These are phyloP conservation scores for Chelidonichthys spinosus DNA, from an alignment of 2,797 vertebrate genomes.

Conservation along the genomic window DNA sequence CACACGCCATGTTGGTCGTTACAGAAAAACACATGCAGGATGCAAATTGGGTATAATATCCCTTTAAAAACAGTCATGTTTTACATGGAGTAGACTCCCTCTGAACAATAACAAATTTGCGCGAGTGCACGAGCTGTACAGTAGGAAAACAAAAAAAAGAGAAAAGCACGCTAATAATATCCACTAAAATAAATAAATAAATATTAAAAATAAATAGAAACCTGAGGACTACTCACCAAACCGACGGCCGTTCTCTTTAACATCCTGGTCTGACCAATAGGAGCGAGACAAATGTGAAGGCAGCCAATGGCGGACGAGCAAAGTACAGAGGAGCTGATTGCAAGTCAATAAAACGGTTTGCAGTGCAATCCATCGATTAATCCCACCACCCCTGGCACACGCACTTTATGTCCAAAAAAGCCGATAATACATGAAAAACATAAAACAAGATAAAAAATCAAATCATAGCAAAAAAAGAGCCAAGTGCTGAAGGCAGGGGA, in stretches of 20 bases:
- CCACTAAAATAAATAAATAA: slow-evolving; percentile 82
- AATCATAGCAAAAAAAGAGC: slow-evolving; percentile 41
- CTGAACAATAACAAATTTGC: slow-evolving; percentile 53
- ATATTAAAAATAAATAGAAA: slow-evolving; percentile 84
- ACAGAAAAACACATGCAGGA: slow-evolving; percentile 64
- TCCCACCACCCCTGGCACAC: slow-evolving; percentile 57
- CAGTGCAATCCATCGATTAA: slow-evolving; percentile 58
- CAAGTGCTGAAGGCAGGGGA: slow-evolving; percentile 65
- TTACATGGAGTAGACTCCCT: slow-evolving; percentile 58
- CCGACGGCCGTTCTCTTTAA: slow-evolving; percentile 51
- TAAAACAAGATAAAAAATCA: not conserved
- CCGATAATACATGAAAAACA: slow-evolving; percentile 52
- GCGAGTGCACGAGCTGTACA: slow-evolving; percentile 68
- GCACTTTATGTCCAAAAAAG: slow-evolving; percentile 60
- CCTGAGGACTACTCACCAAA: slow-evolving; percentile 82
- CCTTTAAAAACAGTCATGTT: slow-evolving; percentile 59
- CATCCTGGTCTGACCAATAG: slow-evolving; percentile 66
- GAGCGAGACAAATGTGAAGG: slow-evolving; percentile 62
- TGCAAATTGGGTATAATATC: slow-evolving; percentile 57
- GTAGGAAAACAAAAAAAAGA: slow-evolving; percentile 31
- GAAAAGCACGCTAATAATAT: slow-evolving; percentile 66
- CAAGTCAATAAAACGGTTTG: slow-evolving; percentile 44
- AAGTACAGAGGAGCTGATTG: slow-evolving; percentile 46
- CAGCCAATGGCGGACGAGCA: slow-evolving; percentile 67
- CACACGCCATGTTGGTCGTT: slow-evolving; percentile 64